Base-by-base conservation (phyloP, 2,888 invertebrate genomes). In the Ophion costatus region DNA sequence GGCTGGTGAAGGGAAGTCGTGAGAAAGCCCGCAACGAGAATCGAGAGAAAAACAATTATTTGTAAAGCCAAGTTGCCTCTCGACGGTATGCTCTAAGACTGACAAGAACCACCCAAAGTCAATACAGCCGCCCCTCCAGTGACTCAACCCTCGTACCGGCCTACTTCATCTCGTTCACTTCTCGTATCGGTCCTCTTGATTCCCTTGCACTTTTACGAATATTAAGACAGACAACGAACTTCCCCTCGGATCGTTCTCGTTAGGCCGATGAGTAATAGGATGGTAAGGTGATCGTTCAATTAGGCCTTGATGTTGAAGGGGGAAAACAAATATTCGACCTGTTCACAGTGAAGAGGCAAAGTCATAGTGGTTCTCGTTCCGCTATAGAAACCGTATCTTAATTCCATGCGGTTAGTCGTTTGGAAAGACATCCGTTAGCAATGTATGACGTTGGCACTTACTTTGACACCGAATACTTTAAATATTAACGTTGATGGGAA, bases 1-100 rank as follows among this genome's bases (percentile, higher is more conserved):
- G 29, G 17, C 51, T 51, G 51, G 51, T 51, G 14, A 51, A 17
- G 51, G 51, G 45, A n/a, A 10, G 24, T n/a, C 33, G 42, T 33
- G 42, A 56, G 42, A 11, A n/a, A 42, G 59, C 29, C 9, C 11
- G 57, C 64, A 42, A 66, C 24, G 63, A 29, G 59, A 70, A 59
- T 59, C 42, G 67, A 82, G 61, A 51, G 75, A 79, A 79, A 79
- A 79, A 82, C 79, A 82, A 79, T 82, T 81, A 82, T 85, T 85
- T 85, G 67, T 71, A 59, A 79, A 79, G 82, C 76, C 73, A 76
- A 85, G 71, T 82, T 75, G 59, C 67, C 71, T 69, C 71, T 74
- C 74, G 56, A 78, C 78, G 77, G 77, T 76, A 73, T 56, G 57
- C 76, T 84, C 81, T 66, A 79, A 78, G 76, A 64, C 81, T 51